These are phyloP conservation scores for Semicossyphus pulcher DNA, from an alignment of 2,113 vertebrate genomes.

Conservation along the genomic window DNA sequence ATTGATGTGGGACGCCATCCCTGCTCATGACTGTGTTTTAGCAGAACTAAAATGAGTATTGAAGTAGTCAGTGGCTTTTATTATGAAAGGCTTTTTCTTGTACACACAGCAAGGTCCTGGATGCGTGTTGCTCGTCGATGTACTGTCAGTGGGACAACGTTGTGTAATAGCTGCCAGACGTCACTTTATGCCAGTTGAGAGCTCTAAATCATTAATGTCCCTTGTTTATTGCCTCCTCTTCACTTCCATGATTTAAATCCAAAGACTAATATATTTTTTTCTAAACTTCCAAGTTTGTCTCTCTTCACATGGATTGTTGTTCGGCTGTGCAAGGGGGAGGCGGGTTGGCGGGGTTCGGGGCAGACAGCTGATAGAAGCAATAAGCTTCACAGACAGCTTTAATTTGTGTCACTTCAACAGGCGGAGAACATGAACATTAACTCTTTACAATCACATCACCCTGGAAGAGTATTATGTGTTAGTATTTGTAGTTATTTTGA, in stretches of 20 bases:
- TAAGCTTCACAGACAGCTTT: constrained; percentile 8
- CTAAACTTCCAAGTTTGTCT: constrained; percentile 55
- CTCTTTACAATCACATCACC: constrained; percentile 39
- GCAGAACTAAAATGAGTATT: not conserved
- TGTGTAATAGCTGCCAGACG: constrained; percentile 70
- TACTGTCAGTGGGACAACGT: constrained; percentile 47
- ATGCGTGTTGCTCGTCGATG: constrained; percentile 38
- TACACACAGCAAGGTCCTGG: constrained; percentile 21
- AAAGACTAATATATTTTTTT: constrained; percentile 61
- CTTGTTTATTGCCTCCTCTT: not conserved
- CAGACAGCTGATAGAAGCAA: constrained; percentile 46
- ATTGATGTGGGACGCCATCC: not conserved
- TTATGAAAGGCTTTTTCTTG: constrained; percentile 41
- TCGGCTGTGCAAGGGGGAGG: constrained; percentile 31
- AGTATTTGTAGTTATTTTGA: not conserved
- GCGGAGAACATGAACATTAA: constrained; percentile 40
- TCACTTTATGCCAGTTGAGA: constrained; percentile 65
- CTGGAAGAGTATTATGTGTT: constrained; percentile 4
- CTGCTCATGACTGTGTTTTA: not conserved
- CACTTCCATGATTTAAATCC: constrained; percentile 59
- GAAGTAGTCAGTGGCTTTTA: constrained; percentile 3
- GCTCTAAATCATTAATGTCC: constrained; percentile 73
- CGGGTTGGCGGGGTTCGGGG: not conserved
- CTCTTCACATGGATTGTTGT: constrained; percentile 31
- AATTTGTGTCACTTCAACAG: constrained; percentile 37